Conservation (phyloP, 2,888 invertebrate genomes). For the Ophion ventricosus region DNA sequence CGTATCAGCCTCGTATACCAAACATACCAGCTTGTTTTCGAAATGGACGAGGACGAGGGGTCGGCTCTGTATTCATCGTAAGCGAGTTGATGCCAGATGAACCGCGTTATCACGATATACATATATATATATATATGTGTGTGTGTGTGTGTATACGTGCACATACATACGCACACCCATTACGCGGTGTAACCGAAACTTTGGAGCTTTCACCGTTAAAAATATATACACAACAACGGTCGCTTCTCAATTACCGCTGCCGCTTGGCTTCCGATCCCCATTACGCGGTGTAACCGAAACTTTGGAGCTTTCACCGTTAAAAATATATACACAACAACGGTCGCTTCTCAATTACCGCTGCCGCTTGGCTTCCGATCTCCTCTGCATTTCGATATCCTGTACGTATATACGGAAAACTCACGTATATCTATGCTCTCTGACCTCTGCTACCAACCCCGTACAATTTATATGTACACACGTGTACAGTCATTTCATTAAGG, state of each 20-base stretch:
- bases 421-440: not conserved
- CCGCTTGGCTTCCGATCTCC: not conserved
- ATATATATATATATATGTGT: too few relatives aligned
- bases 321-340: constrained; percentile 19
- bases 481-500: not conserved
- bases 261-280: too few relatives aligned
- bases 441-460: too few relatives aligned
- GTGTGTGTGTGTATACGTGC: too few relatives aligned
- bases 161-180: not conserved
- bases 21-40: not conserved
- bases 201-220: constrained; percentile 5
- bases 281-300: not conserved
- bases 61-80: not conserved
- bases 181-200: constrained; percentile 1
- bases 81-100: not conserved
- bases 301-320: constrained; percentile 5
- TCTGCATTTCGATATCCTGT: not conserved
- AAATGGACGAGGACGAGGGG: not conserved
- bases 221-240: constrained; percentile 19
- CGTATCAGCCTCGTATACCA: too few relatives aligned
- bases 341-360: constrained; percentile 27
- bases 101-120: not conserved
- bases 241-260: constrained; percentile 27
- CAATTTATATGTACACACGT: not conserved
- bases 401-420: not conserved